Base-by-base conservation (phyloP, 2,888 invertebrate species). In the Prosapia bicincta region DNA sequence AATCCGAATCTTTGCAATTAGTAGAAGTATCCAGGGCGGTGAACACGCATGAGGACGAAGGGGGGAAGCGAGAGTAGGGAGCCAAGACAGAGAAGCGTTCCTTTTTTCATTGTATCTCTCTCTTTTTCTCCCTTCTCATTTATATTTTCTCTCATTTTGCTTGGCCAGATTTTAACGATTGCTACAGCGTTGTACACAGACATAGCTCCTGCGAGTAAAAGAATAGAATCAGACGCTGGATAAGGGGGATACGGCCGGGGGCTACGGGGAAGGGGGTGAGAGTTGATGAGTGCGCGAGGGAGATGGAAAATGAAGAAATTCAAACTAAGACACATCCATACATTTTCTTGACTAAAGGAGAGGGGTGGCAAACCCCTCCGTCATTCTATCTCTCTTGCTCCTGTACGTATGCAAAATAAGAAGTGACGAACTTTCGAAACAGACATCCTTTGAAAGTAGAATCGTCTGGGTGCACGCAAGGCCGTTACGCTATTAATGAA, bases 301-400 rank as follows among this genome's bases (percentile, higher is more conserved):
- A 84, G 83, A 85, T 83, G 85, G 77, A 86, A 88, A 88, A 88
- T 88, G 88, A 88, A 88, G 88, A 88, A 88, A 88, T 88, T 88
- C 88, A 87, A 88, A 88, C 88, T 78, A 78, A 80, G 78, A 80
- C 79, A 80, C 77, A 78, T 77, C 77, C 78, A 76, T 80, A 78
- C 79, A 79, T 80, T 79, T 78, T 79, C 79, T 79, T 78, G 76
- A 74, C 77, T 78, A 71, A 77, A 77, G 78, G 77, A 79, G 78
- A 78, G 78, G 77, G 79, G 79, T 78, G 79, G 79, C 79, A 67
- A 67, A 67, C 26, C 32, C 74, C 70, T 32, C 74, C 72, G 38
- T 75, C 73, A 24, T 28, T 67, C 78, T 70, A 66, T 75, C 70
- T 70, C 74, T 66, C 75, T 73, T 43, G 43, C 75, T 26, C 66